Conservation (phyloP, 2,113 vertebrate genomes). For the Edolisoma coerulescens region DNA sequence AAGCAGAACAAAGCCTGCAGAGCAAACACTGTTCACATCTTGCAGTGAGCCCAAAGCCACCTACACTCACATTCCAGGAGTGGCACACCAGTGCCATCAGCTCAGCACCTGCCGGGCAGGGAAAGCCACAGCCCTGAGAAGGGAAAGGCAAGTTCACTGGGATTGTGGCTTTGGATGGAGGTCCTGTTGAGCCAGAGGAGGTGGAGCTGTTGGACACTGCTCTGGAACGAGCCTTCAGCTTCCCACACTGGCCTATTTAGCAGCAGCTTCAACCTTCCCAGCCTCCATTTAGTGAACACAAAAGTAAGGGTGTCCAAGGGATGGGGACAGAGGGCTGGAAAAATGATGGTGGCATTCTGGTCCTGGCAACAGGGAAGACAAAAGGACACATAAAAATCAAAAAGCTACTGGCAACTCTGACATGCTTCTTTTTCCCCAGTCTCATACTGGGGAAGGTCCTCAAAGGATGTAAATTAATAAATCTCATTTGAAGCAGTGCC, state of each 20-base stretch:
- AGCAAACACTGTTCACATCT: background rate
- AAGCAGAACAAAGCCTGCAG: background rate
- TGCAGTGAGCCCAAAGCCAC: background rate
- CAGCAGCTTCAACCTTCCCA: background rate
- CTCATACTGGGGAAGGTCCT: background rate
- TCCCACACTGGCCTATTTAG: background rate
- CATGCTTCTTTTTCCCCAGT: background rate
- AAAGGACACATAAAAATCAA: background rate
- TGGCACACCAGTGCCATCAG: background rate
- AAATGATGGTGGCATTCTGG: background rate
- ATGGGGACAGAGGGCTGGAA: background rate
- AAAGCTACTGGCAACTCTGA: background rate
- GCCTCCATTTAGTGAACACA: background rate
- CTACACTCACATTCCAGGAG: background rate
- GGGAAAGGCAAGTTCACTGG: background rate
- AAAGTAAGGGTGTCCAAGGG: background rate
- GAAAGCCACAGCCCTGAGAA: background rate
- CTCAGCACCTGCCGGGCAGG: background rate
- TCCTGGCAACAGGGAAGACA: background rate
- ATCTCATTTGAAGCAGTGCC: background rate
- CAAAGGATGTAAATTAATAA: background rate
- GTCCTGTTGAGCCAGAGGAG: background rate
- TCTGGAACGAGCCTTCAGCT: background rate
- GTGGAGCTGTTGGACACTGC: background rate
- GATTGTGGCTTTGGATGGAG: background rate